Base-by-base conservation (phyloP, 2,797 vertebrate species). In the Acipenser ruthenus region DNA sequence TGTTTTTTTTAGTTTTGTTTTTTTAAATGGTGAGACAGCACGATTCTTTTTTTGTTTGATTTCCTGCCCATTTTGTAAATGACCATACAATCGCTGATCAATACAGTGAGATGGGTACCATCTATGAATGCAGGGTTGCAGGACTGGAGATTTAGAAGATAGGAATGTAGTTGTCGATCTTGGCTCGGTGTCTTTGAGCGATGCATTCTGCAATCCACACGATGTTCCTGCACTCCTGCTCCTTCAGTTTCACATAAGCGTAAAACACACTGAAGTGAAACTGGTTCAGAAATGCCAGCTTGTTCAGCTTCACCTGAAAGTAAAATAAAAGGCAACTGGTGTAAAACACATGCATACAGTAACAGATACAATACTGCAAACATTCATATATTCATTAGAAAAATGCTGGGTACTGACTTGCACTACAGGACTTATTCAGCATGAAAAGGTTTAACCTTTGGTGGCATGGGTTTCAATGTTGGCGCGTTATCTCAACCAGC, bases 181-280 rank as follows among this genome's bases (percentile, higher is more conserved):
- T 99, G 75, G 97, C 94, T 18, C 96, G 90, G 86, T 99, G 97
- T 69, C 97, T 88, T 85, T 99, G 97, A 18, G 97, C 97, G 0
- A 99, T 99, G 79, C 97, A 99, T 83, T 99, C 96, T 0, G 97
- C 95, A 0, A 99, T 99, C 97, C 97, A 99, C 52, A 99, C 97
- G 0, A 99, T 98, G 85, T 99, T 99, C 69, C 97, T 88, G 81
- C 97, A 99, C 78, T 99, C 97, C 79, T 99, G 96, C 76, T 99
- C 97, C 87, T 99, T 99, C 84, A 99, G 92, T 80, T 99, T 99
- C 77, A 99, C 96, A 0, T 98, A 99, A 66, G 97, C 95, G 0
- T 99, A 99, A 84, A 99, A 99, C 49, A 99, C 96, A 1, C 96
- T 96, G 58, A 98, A 99, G 85, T 99, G 97, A 87, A 99, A 99